Percentiles rank a stretch among this genome's conserved stretches.
Evolutionary conservation across 2,888 invertebrate genomes (phyloP).

Genomic region (Plusia festucae): DNA sequence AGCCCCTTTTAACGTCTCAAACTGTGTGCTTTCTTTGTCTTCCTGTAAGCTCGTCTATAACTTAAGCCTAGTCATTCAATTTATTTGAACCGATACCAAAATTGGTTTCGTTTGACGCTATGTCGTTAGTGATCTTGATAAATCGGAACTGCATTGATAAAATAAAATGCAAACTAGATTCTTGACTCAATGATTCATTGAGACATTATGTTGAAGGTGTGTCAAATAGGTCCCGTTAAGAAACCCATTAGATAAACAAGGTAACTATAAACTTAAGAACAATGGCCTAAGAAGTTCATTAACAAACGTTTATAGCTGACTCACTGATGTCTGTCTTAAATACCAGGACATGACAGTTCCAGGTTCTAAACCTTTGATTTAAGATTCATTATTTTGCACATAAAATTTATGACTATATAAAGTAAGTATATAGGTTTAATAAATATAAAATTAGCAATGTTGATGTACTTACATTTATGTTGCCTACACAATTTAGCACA

Average conservation of each 20-base stretch:
- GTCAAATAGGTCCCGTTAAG: conserved; percentile 24
- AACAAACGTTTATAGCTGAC: conserved; percentile 23
- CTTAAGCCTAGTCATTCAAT: conserved; percentile 28
- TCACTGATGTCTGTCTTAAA: conserved; percentile 31
- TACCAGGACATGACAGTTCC: conserved; percentile 15
- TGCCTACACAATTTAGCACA: neutral
- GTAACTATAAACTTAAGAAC: conserved; percentile 30
- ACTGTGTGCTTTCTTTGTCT: conserved; percentile 6
- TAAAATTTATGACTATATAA: neutral
- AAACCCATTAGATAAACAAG: conserved; percentile 37
- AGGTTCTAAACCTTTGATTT: neutral
- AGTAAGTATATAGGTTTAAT: too few relatives aligned
- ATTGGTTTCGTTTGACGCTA: neutral
- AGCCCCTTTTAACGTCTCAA: neutral
- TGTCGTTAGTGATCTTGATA: neutral
- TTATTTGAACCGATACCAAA: conserved; percentile 27
- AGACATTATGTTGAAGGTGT: conserved; percentile 10
- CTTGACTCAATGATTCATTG: conserved; percentile 16
- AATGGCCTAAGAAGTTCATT: conserved; percentile 31
- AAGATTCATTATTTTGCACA: neutral
- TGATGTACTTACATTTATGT: too few relatives aligned
- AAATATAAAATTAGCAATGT: too few relatives aligned
- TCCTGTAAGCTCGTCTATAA: neutral
- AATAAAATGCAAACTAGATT: neutral
- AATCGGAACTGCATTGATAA: neutral